Evolutionary conservation across 2,113 vertebrate genomes (phyloP), one percentile per base, ranked within the genome.

Genomic region (Alligator mississippiensis): DNA sequence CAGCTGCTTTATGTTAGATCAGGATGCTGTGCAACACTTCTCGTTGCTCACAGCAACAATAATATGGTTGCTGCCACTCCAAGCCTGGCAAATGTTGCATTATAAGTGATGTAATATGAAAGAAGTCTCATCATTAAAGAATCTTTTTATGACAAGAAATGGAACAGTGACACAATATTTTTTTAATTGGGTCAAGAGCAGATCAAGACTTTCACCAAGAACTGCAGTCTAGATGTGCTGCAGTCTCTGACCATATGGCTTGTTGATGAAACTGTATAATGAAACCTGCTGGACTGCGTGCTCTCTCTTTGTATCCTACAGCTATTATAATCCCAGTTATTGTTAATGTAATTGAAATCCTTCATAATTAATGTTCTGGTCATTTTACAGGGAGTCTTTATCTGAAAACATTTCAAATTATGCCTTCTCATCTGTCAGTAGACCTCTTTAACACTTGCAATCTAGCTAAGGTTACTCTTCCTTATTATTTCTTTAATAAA

Each of bases 261-360:
- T 55, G 21, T 72, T 93, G 79, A 34, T 91, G 81, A 27, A 83
- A 11, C 11, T 54, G 12, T 38, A 22, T 14, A 61, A 1, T 28
- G 55, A 1, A 38, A 58, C 25, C 24, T 55, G 9, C 0, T 28
- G 55, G 47, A 3, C 28, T 77, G 3, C 5, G 0, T 59, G 1
- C 59, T 83, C 55, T 64, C 54, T 47, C 47, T 77, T 59, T 58
- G 64, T 77, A 24, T 6, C 55, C 11, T 61, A 1, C 3, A 75
- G 4, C 27, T 64, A 64, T 34, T 77, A 5, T 0, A 81, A 9
- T 81, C 61, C 34, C 70, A 62, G 22, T 30, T 27, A 24, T 22
- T 76, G 76, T n/a, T 87, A 63, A n/a, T 21, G 3, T 14, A 2
- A 16, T 58, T 14, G 17, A 80, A 87, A 90, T 89, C 58, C 64